Evolutionary conservation across 1,140 invertebrate species (phyloP), one percentile per base, ranked within the genome.

Genomic region (Nilaparvata lugens): DNA sequence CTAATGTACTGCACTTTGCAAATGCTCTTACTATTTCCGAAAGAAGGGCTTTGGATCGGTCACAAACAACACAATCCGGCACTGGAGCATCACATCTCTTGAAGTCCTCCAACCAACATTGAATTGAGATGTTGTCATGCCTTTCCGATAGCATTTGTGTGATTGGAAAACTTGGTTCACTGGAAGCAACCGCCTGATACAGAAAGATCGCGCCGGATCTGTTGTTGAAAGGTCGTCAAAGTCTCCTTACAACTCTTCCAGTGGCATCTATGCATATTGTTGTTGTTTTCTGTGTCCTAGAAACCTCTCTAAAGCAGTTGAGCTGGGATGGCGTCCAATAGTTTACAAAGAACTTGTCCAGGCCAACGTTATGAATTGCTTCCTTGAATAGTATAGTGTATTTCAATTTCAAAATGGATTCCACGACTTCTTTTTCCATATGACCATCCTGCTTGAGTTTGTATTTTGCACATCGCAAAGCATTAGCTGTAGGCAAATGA

Each of bases 31-130:
- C 52, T 9, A 24, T 14, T 42, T 28, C 64, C 55, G 2, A 60
- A 51, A 63, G 61, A 31, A 18, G 61, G 19, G 58, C 58, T 14
- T 38, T 13, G 23, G 31, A 63, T 40, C 60, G 21, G 57, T 69
- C 66, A 31, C 38, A 59, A 1, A 66, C 60, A 11, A 68, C 58
- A 53, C 57, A 55, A 42, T 64, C 64, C 31, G 68, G 66, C 24
- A 9, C 28, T 19, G 66, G 62, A 13, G 63, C 65, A 11, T 63
- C 66, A 13, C 40, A 31, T 16, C 60, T 38, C 18, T 62, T 57
- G 63, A 65, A 69, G 14, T 67, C 52, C 11, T 18, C 21, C 4
- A 68, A 43, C 67, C 65, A 66, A 56, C 59, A 43, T n/a, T 54
- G 21, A 42, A 67, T 65, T 0, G 45, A 51, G 6, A 62, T 19